These are phyloP conservation scores for Ophion ellenae DNA, from an alignment of 2,888 invertebrate genomes.

Conservation along the genomic window DNA sequence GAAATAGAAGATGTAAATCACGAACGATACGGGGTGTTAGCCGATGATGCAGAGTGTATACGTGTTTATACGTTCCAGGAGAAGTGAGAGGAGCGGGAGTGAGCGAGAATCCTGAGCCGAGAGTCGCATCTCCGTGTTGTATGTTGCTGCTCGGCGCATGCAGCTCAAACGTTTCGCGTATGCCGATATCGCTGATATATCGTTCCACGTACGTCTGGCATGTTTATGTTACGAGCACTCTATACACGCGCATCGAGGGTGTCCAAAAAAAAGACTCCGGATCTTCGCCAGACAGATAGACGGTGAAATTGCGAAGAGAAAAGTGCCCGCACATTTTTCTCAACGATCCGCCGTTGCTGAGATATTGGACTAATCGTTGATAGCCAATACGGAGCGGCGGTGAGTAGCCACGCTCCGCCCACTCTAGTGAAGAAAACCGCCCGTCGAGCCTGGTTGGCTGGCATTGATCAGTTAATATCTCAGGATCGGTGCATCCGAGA, in stretches of 20 bases:
- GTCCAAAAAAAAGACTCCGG: no score
- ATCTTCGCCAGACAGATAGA: no score
- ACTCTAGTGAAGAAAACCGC: no score
- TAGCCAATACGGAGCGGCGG: not conserved
- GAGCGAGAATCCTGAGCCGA: conserved; percentile 42
- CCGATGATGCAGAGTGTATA: conserved; percentile 67
- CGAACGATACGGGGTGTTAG: conserved; percentile 70
- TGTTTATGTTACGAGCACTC: conserved; percentile 61
- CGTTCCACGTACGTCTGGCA: conserved; percentile 65
- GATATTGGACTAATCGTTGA: no score
- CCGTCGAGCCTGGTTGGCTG: no score
- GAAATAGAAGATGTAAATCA: conserved; percentile 74
- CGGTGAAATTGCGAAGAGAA: no score
- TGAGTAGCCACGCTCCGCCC: no score
- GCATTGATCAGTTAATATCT: no score
- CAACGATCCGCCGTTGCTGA: no score
- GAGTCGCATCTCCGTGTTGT: conserved; percentile 26
- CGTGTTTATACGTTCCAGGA: conserved; percentile 35
- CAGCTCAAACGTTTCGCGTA: conserved; percentile 59
- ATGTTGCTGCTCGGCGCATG: conserved; percentile 43
- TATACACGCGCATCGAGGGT: not conserved
- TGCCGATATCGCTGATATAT: conserved; percentile 68
- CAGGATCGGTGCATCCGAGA: no score
- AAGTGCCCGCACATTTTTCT: no score
- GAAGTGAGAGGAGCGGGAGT: conserved; percentile 3